Evolutionary conservation across 1,140 invertebrate genomes (phyloP), one percentile per base, ranked within the genome.

Genomic region (Cheumatopsyche charites): DNA sequence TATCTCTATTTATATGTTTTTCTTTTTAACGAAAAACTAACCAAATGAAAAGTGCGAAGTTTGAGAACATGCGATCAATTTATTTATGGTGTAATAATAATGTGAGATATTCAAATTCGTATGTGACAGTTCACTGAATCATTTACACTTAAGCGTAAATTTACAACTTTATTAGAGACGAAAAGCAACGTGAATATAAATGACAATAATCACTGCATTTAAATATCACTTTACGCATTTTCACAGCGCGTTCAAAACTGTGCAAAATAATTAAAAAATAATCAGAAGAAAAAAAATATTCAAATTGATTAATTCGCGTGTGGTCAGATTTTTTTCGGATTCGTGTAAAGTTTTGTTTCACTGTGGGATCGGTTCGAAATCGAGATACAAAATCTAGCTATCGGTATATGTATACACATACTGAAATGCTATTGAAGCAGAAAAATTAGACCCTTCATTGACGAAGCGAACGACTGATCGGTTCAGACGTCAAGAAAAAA

Each of bases 101-200:
- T 58, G 23, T 58, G 23, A 13, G 21, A 58, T 58, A 58, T 58
- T 58, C 12, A 58, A 58, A 58, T 58, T 58, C 55, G 25, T n/a
- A 13, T 58, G 23, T 26, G 55, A 58, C 55, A 58, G 11, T 58
- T 58, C 55, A 21, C 19, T 68, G 67, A 68, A 55, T 68, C 52
- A 68, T 68, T 68, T 68, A 58, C 52, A 68, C 43, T 41, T 29
- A 29, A 58, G 29, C 23, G 47, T 52, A 52, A 29, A 47, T 68
- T 68, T 68, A 68, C 49, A 68, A 68, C 67, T 68, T 52, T 68
- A 68, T 68, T 68, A 68, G 52, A 7, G 36, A 67, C 15, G n/a
- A 67, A 67, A 58, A 11, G 19, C 55, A 23, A 58, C 55, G 55
- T 21, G 23, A 58, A 58, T 25, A 19, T 58, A 58, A 23, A 58